These are phyloP conservation scores for Tenthredo scrophulariae DNA, from an alignment of 2,888 invertebrate species.

Conservation along the genomic window DNA sequence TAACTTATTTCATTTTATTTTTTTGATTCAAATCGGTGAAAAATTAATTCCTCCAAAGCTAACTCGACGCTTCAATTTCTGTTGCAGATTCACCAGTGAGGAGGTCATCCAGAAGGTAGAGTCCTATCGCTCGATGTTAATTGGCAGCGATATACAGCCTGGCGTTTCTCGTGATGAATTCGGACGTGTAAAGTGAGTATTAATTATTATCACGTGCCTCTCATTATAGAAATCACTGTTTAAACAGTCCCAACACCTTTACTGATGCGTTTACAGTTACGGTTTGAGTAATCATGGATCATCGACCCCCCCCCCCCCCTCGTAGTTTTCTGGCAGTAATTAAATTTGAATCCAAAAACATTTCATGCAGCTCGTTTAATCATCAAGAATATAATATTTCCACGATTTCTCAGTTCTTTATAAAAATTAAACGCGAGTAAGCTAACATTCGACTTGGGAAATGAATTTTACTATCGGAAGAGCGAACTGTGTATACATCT, in stretches of 20 bases:
- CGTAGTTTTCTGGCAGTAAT: not conserved
- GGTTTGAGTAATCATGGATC: not conserved
- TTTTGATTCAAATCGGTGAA: no score
- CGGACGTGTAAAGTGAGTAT: slow-evolving; percentile 89
- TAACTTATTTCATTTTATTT: no score
- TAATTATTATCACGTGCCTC: slow-evolving; percentile 37
- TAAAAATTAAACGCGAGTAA: not conserved
- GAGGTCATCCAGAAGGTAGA: slow-evolving; percentile 93
- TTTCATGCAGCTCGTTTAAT: not conserved
- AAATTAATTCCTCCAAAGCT: no score
- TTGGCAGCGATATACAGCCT: slow-evolving; percentile 83
- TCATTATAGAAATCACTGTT: not conserved
- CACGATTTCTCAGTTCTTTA: not conserved
- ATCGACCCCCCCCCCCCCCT: not conserved
- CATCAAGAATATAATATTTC: not conserved
- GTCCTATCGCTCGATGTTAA: slow-evolving; percentile 92
- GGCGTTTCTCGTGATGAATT: slow-evolving; percentile 89
- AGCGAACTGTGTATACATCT: not conserved
- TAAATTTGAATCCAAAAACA: not conserved
- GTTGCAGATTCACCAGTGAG: slow-evolving; percentile 89
- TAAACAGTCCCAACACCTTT: not conserved
- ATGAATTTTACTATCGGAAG: not conserved
- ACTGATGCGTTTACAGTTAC: not conserved
- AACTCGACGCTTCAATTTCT: slow-evolving; percentile 67
- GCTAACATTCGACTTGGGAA: not conserved